Base-by-base conservation (phyloP, 1,140 invertebrate genomes). In the Andrena cerasifolii region DNA sequence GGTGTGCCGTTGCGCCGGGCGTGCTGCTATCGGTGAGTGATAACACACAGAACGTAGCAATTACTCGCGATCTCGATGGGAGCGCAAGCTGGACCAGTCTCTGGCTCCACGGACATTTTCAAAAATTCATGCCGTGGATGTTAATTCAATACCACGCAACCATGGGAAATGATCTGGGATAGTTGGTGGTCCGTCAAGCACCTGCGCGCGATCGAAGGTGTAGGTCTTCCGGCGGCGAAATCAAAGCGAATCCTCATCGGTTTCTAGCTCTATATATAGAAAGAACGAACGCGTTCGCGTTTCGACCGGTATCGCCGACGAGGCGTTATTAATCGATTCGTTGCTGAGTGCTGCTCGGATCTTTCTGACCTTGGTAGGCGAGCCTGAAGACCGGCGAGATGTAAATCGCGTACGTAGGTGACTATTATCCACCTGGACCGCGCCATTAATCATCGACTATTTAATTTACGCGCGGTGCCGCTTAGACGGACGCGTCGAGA, bases 281-380 rank as follows among this genome's bases (percentile, higher is more conserved):
- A 45, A 65, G 53, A 72, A 45, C 61, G 59, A 71, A 62, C 58
- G 56, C 66, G 80, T 86, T 85, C 83, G 70, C 82, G 87, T 89
- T 86, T 83, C 65, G 62, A 10, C 72, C 75, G 82, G 65, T 89
- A 89, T 87, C 86, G 79, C 76, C 81, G 80, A 75, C 76, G 83
- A 88, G 89, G 83, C 83, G 86, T 91, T 90, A 92, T 91, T 92
- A 91, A 92, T 91, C 90, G 88, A 91, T 89, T 90, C 87, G 90
- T 91, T 90, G 90, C 81, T 74, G 80, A 88, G 75, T 63, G 83
- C 84, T 63, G 83, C 85, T 86, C 85, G 84, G 83, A 86, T 81
- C 78, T 81, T 76, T 77, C 43, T 51, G 61, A 78, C 78, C 75
- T 80, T 79, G 78, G 47, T 45, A 82, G 80, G 43, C 74, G 47